phyloP scores from a whole-genome alignment of 2,113 vertebrate genomes.

The Pseudopipra pipra region DNA sequence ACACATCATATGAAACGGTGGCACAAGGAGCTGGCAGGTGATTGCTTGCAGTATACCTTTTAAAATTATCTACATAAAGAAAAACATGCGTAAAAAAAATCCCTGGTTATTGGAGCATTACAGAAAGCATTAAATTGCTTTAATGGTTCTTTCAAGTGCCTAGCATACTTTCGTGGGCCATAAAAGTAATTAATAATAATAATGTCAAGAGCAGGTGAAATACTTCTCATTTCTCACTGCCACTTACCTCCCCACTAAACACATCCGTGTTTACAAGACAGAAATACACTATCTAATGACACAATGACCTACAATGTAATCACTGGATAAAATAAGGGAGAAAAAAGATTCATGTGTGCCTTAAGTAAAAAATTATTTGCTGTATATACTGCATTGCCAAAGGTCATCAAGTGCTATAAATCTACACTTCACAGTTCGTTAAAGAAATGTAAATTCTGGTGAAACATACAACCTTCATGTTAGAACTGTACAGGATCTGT shows the following conservation, averaged over 20 bases:
- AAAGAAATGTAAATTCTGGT: not conserved
- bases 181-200: conserved; percentile 19
- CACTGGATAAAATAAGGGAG: not conserved
- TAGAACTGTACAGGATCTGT: not conserved
- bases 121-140: not conserved
- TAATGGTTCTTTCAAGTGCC: not conserved
- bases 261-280: not conserved
- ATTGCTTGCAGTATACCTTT: not conserved
- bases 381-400: not conserved
- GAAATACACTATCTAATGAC: not conserved
- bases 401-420: not conserved
- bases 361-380: not conserved
- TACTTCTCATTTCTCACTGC: not conserved
- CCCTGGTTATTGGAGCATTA: not conserved
- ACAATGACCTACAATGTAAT: not conserved
- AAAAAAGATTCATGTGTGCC: not conserved
- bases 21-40: not conserved
- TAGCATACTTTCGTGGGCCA: not conserved
- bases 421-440: not conserved
- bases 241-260: not conserved
- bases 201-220: not conserved
- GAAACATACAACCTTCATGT: not conserved
- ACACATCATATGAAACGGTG: not conserved
- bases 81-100: not conserved
- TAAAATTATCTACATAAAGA: not conserved